phyloP scores from a whole-genome alignment of 1,140 invertebrate genomes.

The Pseudomyrmex flavicornis region DNA sequence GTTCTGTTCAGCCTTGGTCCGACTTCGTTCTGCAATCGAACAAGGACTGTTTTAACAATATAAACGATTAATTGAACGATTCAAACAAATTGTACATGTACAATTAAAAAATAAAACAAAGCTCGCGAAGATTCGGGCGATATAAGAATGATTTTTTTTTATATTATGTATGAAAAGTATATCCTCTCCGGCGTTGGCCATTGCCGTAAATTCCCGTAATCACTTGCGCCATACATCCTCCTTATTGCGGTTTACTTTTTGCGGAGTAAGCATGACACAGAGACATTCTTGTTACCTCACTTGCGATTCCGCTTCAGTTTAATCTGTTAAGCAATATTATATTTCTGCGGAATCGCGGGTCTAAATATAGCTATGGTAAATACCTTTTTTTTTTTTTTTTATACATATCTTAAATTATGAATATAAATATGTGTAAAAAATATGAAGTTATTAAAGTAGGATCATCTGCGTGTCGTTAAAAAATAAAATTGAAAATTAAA shows the following conservation, averaged over 20 bases:
- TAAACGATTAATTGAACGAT: neutral
- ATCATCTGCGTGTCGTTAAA: too few species aligned
- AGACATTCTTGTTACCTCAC: neutral
- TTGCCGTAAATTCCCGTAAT: slow-evolving; percentile 7
- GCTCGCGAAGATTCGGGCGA: too few species aligned
- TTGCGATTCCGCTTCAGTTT: neutral
- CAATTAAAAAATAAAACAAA: too few species aligned
- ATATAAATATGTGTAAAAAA: too few species aligned
- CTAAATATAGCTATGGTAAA: too few species aligned
- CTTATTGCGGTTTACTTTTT: slow-evolving; percentile 11
- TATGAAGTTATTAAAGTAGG: too few species aligned
- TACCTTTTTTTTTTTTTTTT: too few species aligned
- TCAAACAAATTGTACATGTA: neutral
- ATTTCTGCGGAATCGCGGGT: neutral
- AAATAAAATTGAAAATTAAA: too few species aligned
- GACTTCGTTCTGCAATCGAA: slow-evolving; percentile 14
- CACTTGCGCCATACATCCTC: neutral
- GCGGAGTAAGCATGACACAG: slow-evolving; percentile 30
- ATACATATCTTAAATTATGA: too few species aligned
- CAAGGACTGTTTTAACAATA: neutral
- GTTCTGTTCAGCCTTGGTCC: slow-evolving; percentile 1
- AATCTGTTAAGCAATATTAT: neutral
- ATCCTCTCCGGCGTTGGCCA: too few species aligned
- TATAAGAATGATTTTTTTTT: too few species aligned
- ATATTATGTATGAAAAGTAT: neutral